A percentile compares a stretch with the other conserved stretches of the same genome.
These are phyloP conservation scores for Rissa tridactyla DNA, from an alignment of 2,113 vertebrate species.

Conservation along the genomic window DNA sequence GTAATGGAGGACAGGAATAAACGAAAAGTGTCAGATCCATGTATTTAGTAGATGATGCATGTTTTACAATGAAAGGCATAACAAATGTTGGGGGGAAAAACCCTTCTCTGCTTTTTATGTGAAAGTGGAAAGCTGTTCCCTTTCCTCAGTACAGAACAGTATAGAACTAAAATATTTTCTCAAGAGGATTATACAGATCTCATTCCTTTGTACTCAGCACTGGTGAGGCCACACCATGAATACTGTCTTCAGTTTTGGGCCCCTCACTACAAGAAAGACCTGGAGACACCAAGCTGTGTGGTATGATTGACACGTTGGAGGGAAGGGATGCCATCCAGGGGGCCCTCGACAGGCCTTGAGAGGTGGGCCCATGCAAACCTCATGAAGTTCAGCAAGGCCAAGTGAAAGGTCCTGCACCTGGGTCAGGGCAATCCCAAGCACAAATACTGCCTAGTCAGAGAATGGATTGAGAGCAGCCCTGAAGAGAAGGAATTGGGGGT, in stretches of 20 bases:
- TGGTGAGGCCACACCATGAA: not conserved
- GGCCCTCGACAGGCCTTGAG: not conserved
- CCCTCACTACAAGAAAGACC: not conserved
- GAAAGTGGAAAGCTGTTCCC: not conserved
- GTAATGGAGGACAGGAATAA: not conserved
- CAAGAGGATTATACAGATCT: not conserved
- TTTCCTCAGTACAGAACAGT: not conserved
- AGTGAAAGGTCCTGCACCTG: not conserved
- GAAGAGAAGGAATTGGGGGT: not conserved
- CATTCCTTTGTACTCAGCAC: not conserved
- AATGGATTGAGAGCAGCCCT: not conserved
- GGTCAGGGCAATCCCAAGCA: not conserved
- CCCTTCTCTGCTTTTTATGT: not conserved
- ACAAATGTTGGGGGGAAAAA: rapidly evolving
- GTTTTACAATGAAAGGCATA: not conserved
- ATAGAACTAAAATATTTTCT: not conserved
- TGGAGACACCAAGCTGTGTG: not conserved
- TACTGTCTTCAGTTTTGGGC: not conserved
- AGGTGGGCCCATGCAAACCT: not conserved
- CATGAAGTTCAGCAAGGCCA: not conserved
- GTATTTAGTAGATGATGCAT: not conserved
- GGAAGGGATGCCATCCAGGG: not conserved
- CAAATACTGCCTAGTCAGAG: not conserved
- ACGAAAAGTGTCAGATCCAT: not conserved
- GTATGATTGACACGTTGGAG: not conserved